These are phyloP conservation scores for Calypte anna DNA, from an alignment of 2,113 vertebrate genomes.

Conservation along the genomic window DNA sequence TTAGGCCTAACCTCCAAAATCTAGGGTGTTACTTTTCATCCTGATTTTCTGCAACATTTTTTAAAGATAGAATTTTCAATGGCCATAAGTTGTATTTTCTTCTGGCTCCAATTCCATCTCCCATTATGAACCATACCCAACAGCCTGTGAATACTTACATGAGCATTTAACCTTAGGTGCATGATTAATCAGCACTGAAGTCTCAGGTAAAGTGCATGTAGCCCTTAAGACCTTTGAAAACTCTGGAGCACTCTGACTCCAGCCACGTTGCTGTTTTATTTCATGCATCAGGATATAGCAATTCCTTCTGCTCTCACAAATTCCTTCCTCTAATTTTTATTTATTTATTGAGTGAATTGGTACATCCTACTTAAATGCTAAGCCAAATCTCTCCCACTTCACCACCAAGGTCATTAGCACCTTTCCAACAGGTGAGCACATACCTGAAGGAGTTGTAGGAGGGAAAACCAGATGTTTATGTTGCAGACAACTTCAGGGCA, in stretches of 20 bases:
- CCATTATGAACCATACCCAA: not conserved
- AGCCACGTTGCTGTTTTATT: not conserved
- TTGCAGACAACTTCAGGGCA: not conserved
- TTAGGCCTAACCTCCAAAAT: not conserved
- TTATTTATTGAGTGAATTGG: not conserved
- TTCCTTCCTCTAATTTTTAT: not conserved
- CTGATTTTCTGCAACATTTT: not conserved
- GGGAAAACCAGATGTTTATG: not conserved
- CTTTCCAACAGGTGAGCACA: not conserved
- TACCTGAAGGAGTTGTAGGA: not conserved
- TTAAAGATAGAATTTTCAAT: not conserved
- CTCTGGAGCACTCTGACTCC: not conserved
- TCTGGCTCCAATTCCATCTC: not conserved
- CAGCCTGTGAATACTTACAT: not conserved
- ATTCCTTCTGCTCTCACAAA: not conserved
- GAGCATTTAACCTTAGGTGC: not conserved
- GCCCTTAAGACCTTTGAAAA: not conserved
- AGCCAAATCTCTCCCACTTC: not conserved
- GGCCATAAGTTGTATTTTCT: not conserved
- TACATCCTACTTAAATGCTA: not conserved
- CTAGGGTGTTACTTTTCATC: not conserved
- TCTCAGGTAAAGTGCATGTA: not conserved
- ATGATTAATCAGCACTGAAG: not conserved
- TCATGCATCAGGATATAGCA: not conserved
- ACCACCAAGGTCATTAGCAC: not conserved